Evolutionary conservation across 2,797 vertebrate genomes (phyloP), one percentile per base, ranked within the genome.

Genomic region (Nasua narica): DNA sequence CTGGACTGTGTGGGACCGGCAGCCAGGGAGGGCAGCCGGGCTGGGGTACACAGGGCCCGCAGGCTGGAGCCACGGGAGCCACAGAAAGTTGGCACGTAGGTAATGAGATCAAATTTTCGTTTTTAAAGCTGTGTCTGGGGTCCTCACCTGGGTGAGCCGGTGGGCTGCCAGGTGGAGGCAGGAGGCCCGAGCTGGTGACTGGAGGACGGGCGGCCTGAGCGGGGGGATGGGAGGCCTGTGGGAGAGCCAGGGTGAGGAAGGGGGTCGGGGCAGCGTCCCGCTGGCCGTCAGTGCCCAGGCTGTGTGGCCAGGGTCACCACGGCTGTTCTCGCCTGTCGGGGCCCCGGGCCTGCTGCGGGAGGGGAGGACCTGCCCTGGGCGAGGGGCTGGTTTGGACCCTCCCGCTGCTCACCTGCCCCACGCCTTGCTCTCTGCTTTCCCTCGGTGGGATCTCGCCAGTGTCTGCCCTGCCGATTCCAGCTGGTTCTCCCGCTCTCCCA

Each of bases 21-120:
- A 10, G 62, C 56, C 46, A 25, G 48, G 16, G 1, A 72, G 70
- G 48, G 78, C 15, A 2, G 13, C 46, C 2, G 27, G 65, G 37
- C 56, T 7, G 0, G 16, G 27, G 35, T 48, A 5, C 7, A 0
- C 0, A 5, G 35, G 2, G 4, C 48, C 74, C 35, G 9, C 25
- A 50, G n/a, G 50, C 15, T 67, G 21, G 12, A 4, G 48, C 16
- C 3, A 1, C 69, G 19, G 65, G 35, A 90, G 72, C 79, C 48
- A 52, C 0, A 9, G 69, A 48, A 54, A 23, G 2, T 52, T 40
- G 3, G 56, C 48, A 1, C 25, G 46, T 32, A 46, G 43, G 2
- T 52, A n/a, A 37, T 29, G 15, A 37, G 70, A 13, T 67, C 15
- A 35, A 21, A 29, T 2, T 9, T n/a, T 29, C 23, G 2, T 84